Conservation (phyloP, 2,888 invertebrate genomes). For the Ectobius pallidus region DNA sequence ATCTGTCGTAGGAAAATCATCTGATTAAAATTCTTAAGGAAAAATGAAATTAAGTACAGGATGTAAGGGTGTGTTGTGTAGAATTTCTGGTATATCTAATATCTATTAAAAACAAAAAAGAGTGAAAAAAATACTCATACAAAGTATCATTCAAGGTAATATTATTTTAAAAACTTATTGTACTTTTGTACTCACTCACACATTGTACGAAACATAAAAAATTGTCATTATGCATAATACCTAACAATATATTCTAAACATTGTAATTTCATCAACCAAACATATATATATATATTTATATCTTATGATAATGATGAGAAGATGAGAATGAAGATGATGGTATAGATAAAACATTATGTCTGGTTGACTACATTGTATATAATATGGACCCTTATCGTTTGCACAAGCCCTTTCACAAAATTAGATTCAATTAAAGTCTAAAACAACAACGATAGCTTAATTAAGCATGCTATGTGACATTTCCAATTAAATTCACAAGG, state of each 20-base stretch:
- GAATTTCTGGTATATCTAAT: background rate
- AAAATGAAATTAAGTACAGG: slow-evolving; percentile 7
- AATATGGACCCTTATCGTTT: slow-evolving; percentile 31
- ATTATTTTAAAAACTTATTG: slow-evolving; percentile 31
- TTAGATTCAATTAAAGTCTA: slow-evolving; percentile 27
- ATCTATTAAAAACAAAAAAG: background rate
- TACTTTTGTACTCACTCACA: slow-evolving; percentile 36
- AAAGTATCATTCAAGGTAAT: slow-evolving; percentile 24
- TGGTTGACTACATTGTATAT: background rate
- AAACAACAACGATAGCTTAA: slow-evolving; percentile 36
- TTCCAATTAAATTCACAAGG: slow-evolving; percentile 36
- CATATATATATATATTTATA: background rate
- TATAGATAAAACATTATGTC: slow-evolving; percentile 2
- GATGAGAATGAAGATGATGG: background rate
- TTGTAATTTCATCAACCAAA: background rate
- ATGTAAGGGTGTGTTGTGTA: background rate
- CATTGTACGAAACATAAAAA: slow-evolving; percentile 25
- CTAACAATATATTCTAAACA: slow-evolving; percentile 11
- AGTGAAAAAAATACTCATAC: background rate
- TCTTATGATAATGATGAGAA: no score
- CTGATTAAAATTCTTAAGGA: background rate
- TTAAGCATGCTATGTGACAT: slow-evolving; percentile 35
- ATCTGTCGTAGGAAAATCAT: no score
- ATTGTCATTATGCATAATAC: slow-evolving; percentile 21
- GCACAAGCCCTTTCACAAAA: slow-evolving; percentile 39